Percentiles rank a stretch among this genome's conserved stretches.
Conservation (phyloP, 2,113 vertebrate species). For the Rhabdornis inornatus region DNA sequence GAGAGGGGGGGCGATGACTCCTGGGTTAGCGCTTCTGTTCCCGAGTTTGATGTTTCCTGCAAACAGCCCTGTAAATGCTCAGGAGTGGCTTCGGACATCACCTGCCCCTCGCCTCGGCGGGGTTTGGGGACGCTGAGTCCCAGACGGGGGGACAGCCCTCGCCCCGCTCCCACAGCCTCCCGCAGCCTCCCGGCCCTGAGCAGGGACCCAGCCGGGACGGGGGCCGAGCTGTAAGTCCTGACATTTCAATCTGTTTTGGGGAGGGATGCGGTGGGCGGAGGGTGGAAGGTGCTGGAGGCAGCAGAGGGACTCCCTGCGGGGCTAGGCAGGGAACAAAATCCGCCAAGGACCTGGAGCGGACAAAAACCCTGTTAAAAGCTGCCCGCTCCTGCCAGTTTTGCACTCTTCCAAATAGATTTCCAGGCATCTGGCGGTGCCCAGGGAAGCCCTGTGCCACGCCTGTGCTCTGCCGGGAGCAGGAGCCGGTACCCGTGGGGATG, state of each 20-base stretch:
- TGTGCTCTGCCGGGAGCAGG: background rate
- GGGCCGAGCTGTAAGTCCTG: conserved; percentile 43
- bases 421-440: background rate
- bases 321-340: background rate
- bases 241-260: background rate
- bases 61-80: conserved; percentile 25
- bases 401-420: background rate
- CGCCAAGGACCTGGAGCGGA: background rate
- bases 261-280: background rate
- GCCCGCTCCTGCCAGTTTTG: background rate
- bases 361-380: background rate
- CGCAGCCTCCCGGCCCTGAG: background rate
- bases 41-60: conserved; percentile 43
- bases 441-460: accelerated
- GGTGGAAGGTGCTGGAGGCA: background rate
- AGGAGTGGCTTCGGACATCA: background rate
- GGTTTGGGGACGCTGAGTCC: background rate
- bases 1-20: background rate
- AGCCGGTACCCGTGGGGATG: background rate
- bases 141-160: accelerated
- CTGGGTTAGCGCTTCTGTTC: conserved; percentile 26
- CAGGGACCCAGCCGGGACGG: background rate
- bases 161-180: background rate
- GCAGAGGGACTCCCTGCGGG: background rate
- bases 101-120: background rate